phyloP scores from a whole-genome alignment of 2,113 vertebrate genomes.

The Eidolon helvum region DNA sequence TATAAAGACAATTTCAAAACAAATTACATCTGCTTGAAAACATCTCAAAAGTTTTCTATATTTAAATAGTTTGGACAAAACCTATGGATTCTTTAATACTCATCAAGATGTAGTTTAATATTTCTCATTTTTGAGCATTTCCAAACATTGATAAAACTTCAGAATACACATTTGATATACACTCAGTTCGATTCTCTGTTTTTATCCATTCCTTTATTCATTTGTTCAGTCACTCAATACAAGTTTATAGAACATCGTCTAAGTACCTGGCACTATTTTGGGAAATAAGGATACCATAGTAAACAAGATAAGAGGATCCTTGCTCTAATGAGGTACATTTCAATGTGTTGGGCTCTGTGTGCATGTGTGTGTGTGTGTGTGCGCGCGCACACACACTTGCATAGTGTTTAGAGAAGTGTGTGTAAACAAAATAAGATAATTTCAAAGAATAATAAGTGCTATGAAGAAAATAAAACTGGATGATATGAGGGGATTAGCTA shows the following conservation, averaged over 20 bases:
- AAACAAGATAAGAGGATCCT: background rate
- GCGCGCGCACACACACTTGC: background rate
- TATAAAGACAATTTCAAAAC: slow-evolving; percentile 74
- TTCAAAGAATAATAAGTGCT: background rate
- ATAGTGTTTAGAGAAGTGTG: background rate
- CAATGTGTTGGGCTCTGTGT: background rate
- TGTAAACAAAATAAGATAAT: background rate
- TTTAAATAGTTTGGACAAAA: slow-evolving; percentile 56
- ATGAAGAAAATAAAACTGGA: background rate
- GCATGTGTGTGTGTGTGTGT: background rate
- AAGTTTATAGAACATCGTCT: background rate
- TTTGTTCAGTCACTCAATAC: background rate
- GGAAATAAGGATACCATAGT: background rate
- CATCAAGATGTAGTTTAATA: slow-evolving; percentile 45
- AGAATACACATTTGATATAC: background rate
- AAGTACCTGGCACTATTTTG: background rate
- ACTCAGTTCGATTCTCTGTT: background rate
- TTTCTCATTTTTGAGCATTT: slow-evolving; percentile 34
- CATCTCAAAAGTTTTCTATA: slow-evolving; percentile 47
- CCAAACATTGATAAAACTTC: slow-evolving; percentile 38
- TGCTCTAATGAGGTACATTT: background rate
- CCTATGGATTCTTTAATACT: slow-evolving; percentile 61
- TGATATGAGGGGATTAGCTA: background rate
- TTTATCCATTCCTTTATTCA: slow-evolving; percentile 12
- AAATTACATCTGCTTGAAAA: slow-evolving; percentile 70